Conservation (phyloP, 2,113 vertebrate species). For the Scolopax mira region DNA sequence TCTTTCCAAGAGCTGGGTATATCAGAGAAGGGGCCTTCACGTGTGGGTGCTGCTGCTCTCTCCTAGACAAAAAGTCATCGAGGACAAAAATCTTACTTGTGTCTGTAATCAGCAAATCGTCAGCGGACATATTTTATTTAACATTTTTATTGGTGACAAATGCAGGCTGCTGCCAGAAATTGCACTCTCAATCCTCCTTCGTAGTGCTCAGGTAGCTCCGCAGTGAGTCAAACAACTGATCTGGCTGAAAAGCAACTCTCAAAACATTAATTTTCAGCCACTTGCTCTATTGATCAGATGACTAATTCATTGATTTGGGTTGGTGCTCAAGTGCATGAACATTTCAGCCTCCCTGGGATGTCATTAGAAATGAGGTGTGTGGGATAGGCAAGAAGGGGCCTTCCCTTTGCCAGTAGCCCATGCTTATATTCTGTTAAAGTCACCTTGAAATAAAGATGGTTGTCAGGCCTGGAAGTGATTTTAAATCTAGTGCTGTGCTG, state of each 20-base stretch:
- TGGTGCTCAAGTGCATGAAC: not conserved
- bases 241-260: not conserved
- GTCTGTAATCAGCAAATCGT: not conserved
- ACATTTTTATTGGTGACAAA: not conserved
- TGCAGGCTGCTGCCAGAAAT: not conserved
- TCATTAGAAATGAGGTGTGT: not conserved
- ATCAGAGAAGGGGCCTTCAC: not conserved
- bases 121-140: not conserved
- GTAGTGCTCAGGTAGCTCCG: not conserved
- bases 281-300: not conserved
- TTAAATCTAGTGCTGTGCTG: not conserved
- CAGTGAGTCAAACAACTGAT: not conserved
- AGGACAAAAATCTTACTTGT: not conserved
- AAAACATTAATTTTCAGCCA: not conserved
- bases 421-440: not conserved
- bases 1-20: not conserved
- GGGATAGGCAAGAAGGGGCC: not conserved
- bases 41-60: not conserved
- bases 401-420: not conserved
- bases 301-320: not conserved
- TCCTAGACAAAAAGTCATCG: not conserved
- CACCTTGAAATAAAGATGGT: not conserved
- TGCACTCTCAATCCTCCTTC: not conserved
- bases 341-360: not conserved
- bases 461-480: not conserved